phyloP scores from a whole-genome alignment of 2,797 vertebrate genomes.

The Lepilemur ruficaudatus region DNA sequence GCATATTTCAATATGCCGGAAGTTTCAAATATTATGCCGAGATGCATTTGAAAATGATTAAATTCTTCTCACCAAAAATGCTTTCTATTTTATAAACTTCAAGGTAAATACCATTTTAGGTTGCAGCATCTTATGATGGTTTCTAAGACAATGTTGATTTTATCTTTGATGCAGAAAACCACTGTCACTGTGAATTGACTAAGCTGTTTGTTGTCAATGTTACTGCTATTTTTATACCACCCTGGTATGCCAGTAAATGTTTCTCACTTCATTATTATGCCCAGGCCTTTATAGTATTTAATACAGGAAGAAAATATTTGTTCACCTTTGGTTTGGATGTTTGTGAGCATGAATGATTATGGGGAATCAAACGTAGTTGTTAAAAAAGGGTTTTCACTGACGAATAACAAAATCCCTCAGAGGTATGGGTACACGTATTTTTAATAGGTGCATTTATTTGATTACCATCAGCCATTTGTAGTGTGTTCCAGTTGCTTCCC shows the following conservation, averaged over 20 bases:
- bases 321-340: conserved; percentile 35
- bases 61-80: conserved; percentile 6
- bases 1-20: background rate
- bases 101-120: background rate
- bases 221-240: conserved; percentile 49
- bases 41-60: background rate
- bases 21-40: background rate
- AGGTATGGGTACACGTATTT: background rate
- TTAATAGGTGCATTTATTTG: conserved; percentile 33
- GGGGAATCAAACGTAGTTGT: conserved; percentile 1
- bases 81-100: conserved; percentile 30
- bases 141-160: conserved; percentile 29
- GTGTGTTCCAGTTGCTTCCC: background rate
- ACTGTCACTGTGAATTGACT: conserved; percentile 32
- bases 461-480: conserved; percentile 5
- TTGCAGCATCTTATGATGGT: background rate
- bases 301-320: conserved; percentile 15
- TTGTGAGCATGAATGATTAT: conserved; percentile 50
- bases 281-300: conserved; percentile 24
- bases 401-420: conserved; percentile 25
- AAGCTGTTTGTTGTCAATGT: conserved; percentile 31
- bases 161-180: background rate
- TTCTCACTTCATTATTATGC: conserved; percentile 54
- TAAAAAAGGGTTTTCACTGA: background rate
- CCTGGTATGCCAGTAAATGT: conserved; percentile 22